Conservation (phyloP, 2,888 invertebrate species). For the Allygus modestus region DNA sequence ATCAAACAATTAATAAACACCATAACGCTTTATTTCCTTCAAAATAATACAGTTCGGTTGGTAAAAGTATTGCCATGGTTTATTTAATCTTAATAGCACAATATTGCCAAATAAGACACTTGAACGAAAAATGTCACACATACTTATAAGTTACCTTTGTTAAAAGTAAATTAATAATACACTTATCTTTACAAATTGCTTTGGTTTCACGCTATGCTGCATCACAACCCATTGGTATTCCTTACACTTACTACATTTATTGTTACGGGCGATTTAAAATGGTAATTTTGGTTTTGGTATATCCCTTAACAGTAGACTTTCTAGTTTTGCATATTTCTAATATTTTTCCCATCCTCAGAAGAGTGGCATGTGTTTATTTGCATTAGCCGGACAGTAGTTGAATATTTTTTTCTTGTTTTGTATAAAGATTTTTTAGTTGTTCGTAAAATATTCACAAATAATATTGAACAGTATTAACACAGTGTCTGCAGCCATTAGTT, state of each 20-base stretch:
- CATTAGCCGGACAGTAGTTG: no score
- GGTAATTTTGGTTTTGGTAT: conserved; percentile 12
- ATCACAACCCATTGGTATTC: background rate
- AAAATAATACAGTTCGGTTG: background rate
- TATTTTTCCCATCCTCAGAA: no score
- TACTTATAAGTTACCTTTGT: background rate
- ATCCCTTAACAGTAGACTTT: background rate
- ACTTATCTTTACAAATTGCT: no score
- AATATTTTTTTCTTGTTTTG: no score
- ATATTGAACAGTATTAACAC: no score
- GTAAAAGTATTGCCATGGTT: conserved; percentile 1
- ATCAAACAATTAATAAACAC: background rate
- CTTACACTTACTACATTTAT: conserved; percentile 4
- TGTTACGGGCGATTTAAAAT: conserved; percentile 8
- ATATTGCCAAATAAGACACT: conserved; percentile 19
- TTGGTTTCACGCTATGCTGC: background rate
- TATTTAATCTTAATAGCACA: background rate
- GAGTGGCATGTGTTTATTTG: no score
- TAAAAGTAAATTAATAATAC: background rate
- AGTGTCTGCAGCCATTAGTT: no score
- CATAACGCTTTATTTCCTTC: background rate
- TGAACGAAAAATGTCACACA: background rate
- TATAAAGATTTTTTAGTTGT: no score
- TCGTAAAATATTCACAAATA: no score
- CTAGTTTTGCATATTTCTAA: no score